Percentiles rank a stretch among this genome's conserved stretches.
phyloP scores from a whole-genome alignment of 2,888 invertebrate species.

The Ceratothoa steindachneri region DNA sequence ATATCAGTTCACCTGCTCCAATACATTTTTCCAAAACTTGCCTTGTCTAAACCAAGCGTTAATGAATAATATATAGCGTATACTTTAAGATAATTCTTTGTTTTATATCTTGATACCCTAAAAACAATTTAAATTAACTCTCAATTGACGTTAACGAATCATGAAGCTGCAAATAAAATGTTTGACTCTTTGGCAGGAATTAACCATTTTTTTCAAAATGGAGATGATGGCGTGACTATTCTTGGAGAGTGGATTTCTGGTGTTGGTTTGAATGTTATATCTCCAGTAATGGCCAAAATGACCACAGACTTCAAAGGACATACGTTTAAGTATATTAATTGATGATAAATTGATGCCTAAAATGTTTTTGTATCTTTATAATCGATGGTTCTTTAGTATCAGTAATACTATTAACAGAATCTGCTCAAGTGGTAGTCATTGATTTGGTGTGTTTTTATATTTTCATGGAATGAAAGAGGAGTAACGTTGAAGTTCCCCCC shows the following conservation, averaged over 20 bases:
- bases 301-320: not conserved
- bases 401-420: not conserved
- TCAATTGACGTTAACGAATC: too few relatives aligned
- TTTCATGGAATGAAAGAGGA: constrained; percentile 16
- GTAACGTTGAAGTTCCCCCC: constrained; percentile 31
- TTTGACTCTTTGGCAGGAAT: too few relatives aligned
- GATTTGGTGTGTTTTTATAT: not conserved
- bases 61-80: too few relatives aligned
- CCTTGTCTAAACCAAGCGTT: too few relatives aligned
- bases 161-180: too few relatives aligned
- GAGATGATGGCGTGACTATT: not conserved
- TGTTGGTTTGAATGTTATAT: not conserved
- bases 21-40: too few relatives aligned
- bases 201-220: not conserved
- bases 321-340: not conserved
- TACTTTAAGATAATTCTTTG: too few relatives aligned
- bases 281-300: not conserved
- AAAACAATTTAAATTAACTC: too few relatives aligned
- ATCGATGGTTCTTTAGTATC: not conserved
- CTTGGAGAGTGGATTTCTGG: not conserved
- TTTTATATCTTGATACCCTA: too few relatives aligned
- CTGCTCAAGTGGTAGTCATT: not conserved
- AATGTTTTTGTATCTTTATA: too few relatives aligned
- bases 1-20: too few relatives aligned
- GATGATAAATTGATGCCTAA: too few relatives aligned